Evolutionary conservation across 2,113 vertebrate genomes (phyloP).

Genomic region (Petaurus breviceps): DNA sequence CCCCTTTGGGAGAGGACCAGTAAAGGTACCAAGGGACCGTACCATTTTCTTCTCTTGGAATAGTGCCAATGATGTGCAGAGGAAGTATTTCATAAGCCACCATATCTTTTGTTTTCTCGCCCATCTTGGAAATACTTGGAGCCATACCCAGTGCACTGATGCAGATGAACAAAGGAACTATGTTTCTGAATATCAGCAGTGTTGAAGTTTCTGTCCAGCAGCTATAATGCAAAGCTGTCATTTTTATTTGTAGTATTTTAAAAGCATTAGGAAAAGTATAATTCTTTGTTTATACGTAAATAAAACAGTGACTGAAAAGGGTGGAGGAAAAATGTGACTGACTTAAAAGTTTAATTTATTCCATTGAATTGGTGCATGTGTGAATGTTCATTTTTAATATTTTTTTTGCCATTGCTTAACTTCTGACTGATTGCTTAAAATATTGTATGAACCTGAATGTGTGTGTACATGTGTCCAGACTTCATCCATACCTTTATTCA

Average conservation of each 20-base stretch:
- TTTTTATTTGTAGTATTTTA: constrained; percentile 77
- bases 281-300: constrained; percentile 75
- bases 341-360: constrained; percentile 85
- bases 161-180: constrained; percentile 75
- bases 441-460: constrained; percentile 59
- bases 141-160: constrained; percentile 83
- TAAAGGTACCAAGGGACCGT: constrained; percentile 72
- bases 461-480: constrained; percentile 41
- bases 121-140: constrained; percentile 70
- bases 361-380: constrained; percentile 76
- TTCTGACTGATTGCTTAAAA: constrained; percentile 68
- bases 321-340: constrained; percentile 76
- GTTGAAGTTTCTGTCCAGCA: constrained; percentile 74
- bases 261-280: constrained; percentile 81
- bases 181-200: constrained; percentile 65
- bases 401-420: constrained; percentile 68
- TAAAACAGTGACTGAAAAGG: constrained; percentile 70
- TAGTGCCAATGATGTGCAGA: constrained; percentile 77
- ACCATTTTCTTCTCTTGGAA: constrained; percentile 61
- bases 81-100: constrained; percentile 68
- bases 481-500: constrained; percentile 4
- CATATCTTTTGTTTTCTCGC: constrained; percentile 62
- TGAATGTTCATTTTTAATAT: constrained; percentile 80
- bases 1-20: constrained; percentile 74
- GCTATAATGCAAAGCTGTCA: constrained; percentile 76